Base-by-base conservation (phyloP, 1,140 invertebrate species). In the Prorops nasuta region DNA sequence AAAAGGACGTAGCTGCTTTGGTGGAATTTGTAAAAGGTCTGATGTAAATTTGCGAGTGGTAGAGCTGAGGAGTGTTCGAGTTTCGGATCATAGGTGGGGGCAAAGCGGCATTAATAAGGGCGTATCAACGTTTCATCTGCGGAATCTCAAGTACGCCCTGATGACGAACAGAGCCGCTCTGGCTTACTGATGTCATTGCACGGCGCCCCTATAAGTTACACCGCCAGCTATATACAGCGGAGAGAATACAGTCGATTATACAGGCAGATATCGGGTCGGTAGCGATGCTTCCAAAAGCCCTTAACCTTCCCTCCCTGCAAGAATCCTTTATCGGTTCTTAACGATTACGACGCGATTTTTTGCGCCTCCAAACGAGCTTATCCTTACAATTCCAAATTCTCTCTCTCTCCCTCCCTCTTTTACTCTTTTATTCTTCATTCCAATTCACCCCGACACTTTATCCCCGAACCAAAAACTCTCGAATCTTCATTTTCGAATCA, bases 111-210 rank as follows among this genome's bases (percentile, higher is more conserved):
- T 67, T 64, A 67, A 61, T 58, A 59, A 60, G 35, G 51, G 50
- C 51, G 32, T 72, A 72, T 72, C 66, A 52, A 56, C 47, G 54
- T 51, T 24, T 65, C 64, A 71, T 68, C 68, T 69, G 53, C 59
- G 59, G 64, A 68, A 69, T 68, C 54, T 68, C 52, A 55, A 55
- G 64, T 63, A 64, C 61, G 56, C 49, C 60, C 54, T 62, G 61
- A 72, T 69, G 66, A 72, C 60, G 55, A 64, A 69, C 66, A 58
- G 56, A 60, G 63, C 54, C 58, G 66, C 60, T 64, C 57, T 59
- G 57, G 58, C 52, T 72, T 74, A 72, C 69, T 63, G 63, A 70
- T 71, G 70, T 70, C 62, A 72, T 72, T 72, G 69, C 63, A 40
- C 49, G 63, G 60, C 55, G 56, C 58, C 65, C 66, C 64, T 55